These are phyloP conservation scores for Enteromius paludinosus DNA, from an alignment of 2,797 vertebrate species.

Conservation along the genomic window DNA sequence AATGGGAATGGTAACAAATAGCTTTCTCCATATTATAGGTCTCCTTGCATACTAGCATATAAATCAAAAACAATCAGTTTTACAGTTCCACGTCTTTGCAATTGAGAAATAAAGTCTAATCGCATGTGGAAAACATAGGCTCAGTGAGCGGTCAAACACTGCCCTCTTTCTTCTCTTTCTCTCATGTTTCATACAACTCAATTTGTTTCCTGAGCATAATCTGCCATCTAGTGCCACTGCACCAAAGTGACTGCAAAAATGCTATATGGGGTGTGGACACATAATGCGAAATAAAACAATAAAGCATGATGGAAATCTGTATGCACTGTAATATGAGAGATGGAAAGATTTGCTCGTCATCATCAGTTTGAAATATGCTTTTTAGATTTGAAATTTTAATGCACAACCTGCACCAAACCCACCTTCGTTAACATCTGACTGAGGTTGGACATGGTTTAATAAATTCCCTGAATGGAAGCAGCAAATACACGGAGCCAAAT, in stretches of 20 bases:
- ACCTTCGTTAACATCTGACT: constrained; percentile 10
- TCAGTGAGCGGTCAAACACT: constrained; percentile 5
- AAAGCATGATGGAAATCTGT: not conserved
- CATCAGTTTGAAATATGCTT: not conserved
- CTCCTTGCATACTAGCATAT: constrained; percentile 1
- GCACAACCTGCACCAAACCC: constrained; percentile 9
- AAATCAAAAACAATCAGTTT: constrained; percentile 1
- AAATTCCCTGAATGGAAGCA: constrained; percentile 34
- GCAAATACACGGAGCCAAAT: constrained; percentile 15
- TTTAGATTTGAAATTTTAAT: constrained; percentile 31
- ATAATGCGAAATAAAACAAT: not conserved
- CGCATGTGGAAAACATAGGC: not conserved
- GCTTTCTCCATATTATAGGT: not conserved
- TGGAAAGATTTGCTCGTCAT: not conserved
- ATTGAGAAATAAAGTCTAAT: not conserved
- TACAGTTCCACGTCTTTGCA: not conserved
- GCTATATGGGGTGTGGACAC: not conserved
- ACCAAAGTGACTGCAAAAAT: not conserved
- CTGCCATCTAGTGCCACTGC: constrained; percentile 46
- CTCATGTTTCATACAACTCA: not conserved
- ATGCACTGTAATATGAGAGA: not conserved
- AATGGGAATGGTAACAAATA: not conserved
- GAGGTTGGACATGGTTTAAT: constrained; percentile 18
- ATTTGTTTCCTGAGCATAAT: not conserved
- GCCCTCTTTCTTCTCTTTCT: constrained; percentile 15